Percentiles rank a stretch among this genome's conserved stretches.
These are phyloP conservation scores for Lampris incognitus DNA, from an alignment of 2,113 vertebrate species.

Conservation along the genomic window DNA sequence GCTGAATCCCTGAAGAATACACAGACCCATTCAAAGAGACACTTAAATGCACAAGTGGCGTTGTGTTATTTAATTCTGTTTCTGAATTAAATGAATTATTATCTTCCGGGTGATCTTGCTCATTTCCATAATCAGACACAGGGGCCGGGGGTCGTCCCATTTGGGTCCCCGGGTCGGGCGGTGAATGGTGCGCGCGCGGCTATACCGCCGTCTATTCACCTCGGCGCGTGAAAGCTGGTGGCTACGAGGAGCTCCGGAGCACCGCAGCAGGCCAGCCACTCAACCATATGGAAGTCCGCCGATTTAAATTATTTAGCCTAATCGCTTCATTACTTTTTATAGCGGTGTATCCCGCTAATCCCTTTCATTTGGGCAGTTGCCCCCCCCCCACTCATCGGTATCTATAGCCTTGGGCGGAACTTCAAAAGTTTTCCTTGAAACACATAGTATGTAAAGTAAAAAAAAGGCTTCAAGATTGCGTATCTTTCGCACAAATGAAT, in stretches of 20 bases:
- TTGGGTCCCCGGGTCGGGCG: slow-evolving; percentile 34
- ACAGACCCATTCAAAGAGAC: slow-evolving; percentile 69
- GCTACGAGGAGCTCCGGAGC: slow-evolving; percentile 52
- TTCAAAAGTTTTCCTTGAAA: slow-evolving; percentile 22
- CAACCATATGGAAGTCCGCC: slow-evolving; percentile 79
- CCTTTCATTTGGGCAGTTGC: slow-evolving; percentile 75
- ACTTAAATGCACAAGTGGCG: slow-evolving; percentile 74
- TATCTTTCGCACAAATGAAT: slow-evolving; percentile 46
- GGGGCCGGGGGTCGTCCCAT: slow-evolving; percentile 61
- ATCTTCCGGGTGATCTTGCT: slow-evolving; percentile 76
- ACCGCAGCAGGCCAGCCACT: slow-evolving; percentile 73
- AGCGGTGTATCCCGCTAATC: slow-evolving; percentile 75
- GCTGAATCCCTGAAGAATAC: slow-evolving; percentile 54
- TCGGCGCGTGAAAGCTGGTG: slow-evolving; percentile 70
- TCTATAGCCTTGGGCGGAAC: slow-evolving; percentile 35
- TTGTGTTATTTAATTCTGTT: slow-evolving; percentile 81
- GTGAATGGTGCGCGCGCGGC: too few species aligned
- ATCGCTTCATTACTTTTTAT: slow-evolving; percentile 85
- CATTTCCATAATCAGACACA: slow-evolving; percentile 82
- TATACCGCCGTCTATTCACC: slow-evolving; percentile 67
- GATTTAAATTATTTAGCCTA: slow-evolving; percentile 85
- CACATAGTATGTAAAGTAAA: too few species aligned
- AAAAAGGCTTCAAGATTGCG: slow-evolving; percentile 15
- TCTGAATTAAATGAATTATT: slow-evolving; percentile 78
- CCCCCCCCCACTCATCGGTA: slow-evolving; percentile 39